Percentiles rank a stretch among this genome's conserved stretches.
phyloP scores from a whole-genome alignment of 2,797 vertebrate genomes.

The Chrysocyon brachyurus region DNA sequence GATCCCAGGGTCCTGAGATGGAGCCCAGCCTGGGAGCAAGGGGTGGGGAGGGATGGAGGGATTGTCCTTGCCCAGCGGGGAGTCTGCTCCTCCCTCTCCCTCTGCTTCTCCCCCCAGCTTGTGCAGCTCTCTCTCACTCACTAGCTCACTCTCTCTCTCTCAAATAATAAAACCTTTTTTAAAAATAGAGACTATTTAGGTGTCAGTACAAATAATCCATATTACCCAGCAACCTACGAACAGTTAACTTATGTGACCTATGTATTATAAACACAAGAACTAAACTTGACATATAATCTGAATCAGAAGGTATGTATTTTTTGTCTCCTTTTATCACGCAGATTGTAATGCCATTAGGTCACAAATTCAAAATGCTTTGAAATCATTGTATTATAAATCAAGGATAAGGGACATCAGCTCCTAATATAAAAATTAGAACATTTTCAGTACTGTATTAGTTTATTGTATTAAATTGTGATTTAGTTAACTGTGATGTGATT shows the following conservation, averaged over 20 bases:
- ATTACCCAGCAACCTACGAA: not conserved
- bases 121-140: too few species aligned
- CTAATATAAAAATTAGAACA: constrained; percentile 53
- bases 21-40: too few species aligned
- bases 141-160: too few species aligned
- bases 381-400: constrained; percentile 8
- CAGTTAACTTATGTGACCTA: constrained; percentile 3
- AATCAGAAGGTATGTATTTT: constrained; percentile 41
- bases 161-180: not conserved
- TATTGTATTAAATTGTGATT: constrained; percentile 55
- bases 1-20: too few species aligned
- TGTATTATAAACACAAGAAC: constrained; percentile 16
- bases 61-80: too few species aligned
- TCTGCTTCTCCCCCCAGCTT: too few species aligned
- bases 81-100: too few species aligned
- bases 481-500: constrained; percentile 47
- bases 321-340: constrained; percentile 30
- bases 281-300: constrained; percentile 28
- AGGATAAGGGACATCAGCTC: not conserved
- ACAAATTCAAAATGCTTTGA: constrained; percentile 28
- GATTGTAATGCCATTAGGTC: constrained; percentile 12
- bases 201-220: constrained; percentile 3
- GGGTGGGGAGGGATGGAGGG: too few species aligned
- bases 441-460: constrained; percentile 51
- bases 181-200: not conserved